Base-by-base conservation (phyloP, 2,888 invertebrate species). In the Apodemia duryi region DNA sequence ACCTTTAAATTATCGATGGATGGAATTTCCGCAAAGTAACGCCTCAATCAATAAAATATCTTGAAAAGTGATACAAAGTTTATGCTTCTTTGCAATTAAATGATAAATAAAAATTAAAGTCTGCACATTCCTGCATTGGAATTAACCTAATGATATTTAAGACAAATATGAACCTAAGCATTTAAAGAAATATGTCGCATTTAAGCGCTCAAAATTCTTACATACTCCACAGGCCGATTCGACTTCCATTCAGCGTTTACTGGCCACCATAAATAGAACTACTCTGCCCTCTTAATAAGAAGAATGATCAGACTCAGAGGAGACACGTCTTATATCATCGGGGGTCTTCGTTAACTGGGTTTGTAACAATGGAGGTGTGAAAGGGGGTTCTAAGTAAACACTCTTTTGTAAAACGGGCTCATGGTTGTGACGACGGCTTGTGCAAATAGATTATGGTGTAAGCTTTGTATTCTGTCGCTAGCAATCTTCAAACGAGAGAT, bases 361-460 rank as follows among this genome's bases (percentile, higher is more conserved):
- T 68, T 52, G 66, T 77, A 83, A 88, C 88, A 89, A 89, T 86
- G 74, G 86, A 88, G 84, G 89, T 88, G 89, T 85, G 88, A 88
- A 89, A 89, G 89, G 89, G 65, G 89, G 88, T 89, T 88, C 77
- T 86, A 86, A 84, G 87, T 88, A 89, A 89, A 89, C 88, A 88
- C 85, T 86, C 89, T 86, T 87, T 88, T 88, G 87, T 89, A 81
- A 78, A 81, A 82, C 77, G 78, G 77, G 80, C 80, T 80, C 83
- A 78, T 86, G 82, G 80, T 71, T 71, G 72, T 79, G 80, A 78
- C 77, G 79, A 76, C 81, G 84, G 82, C 84, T 85, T 83, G 83
- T 81, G 84, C 86, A 88, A 89, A 89, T 86, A 88, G 88, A 89
- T 89, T 89, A 88, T 81, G 80, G 79, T 74, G 78, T 75, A 73